These are phyloP conservation scores for Dasysyrphus tricinctus DNA, from an alignment of 2,888 invertebrate species.

Conservation along the genomic window DNA sequence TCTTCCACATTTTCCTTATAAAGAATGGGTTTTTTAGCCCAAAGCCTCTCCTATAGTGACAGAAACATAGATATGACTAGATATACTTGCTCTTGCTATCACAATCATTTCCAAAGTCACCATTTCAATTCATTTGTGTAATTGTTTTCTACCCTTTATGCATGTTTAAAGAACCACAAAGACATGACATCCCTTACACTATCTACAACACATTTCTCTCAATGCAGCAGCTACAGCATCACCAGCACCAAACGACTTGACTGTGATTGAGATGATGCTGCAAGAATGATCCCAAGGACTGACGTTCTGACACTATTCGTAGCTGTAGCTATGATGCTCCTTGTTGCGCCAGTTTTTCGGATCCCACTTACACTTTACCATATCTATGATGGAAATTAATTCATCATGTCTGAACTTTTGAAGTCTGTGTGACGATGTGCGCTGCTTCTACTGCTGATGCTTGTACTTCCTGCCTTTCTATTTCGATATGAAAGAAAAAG, in stretches of 20 bases:
- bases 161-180: constrained; percentile 50
- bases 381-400: constrained; percentile 69
- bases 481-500: neutral
- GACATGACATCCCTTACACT: constrained; percentile 36
- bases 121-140: constrained; percentile 70
- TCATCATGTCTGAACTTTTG: constrained; percentile 64
- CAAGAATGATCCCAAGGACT: constrained; percentile 14
- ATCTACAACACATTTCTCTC: constrained; percentile 6
- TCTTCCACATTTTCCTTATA: too few relatives aligned
- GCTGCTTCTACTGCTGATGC: neutral
- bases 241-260: neutral
- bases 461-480: neutral
- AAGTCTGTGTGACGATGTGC: constrained; percentile 5
- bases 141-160: constrained; percentile 65
- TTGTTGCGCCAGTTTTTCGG: constrained; percentile 28
- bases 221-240: constrained; percentile 10
- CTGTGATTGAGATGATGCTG: constrained; percentile 53
- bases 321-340: neutral
- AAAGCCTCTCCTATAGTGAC: neutral
- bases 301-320: neutral
- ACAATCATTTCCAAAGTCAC: constrained; percentile 19
- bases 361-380: constrained; percentile 60
- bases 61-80: neutral
- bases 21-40: neutral
- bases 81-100: neutral